Conservation (phyloP, 2,797 vertebrate species). For the Spheniscus humboldti region DNA sequence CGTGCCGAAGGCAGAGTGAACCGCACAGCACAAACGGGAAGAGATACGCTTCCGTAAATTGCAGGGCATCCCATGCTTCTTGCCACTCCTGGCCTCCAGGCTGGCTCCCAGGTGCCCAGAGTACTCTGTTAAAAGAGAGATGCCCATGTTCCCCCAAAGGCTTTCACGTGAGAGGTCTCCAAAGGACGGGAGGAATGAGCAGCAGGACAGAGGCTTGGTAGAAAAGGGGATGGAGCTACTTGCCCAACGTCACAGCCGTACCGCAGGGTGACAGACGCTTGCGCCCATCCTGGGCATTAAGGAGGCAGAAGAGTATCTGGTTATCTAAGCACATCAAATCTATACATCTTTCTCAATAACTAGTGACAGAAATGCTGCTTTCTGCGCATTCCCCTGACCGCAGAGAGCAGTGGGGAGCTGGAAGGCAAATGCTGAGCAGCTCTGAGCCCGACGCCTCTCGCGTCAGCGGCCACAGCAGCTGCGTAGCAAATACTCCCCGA, state of each 20-base stretch:
- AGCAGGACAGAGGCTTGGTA: background rate
- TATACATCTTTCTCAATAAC: background rate
- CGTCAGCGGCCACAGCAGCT: background rate
- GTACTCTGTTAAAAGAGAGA: background rate
- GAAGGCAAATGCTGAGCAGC: background rate
- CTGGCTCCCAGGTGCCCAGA: background rate
- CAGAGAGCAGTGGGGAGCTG: background rate
- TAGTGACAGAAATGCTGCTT: background rate
- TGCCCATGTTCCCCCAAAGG: accelerated
- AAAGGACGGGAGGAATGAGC: accelerated
- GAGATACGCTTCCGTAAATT: background rate
- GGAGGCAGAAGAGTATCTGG: background rate
- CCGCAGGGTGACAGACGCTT: background rate
- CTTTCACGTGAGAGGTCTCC: background rate
- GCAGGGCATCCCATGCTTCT: accelerated
- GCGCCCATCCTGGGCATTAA: background rate
- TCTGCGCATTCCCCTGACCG: background rate
- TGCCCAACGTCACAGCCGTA: accelerated
- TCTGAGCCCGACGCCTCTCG: accelerated
- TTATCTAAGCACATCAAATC: background rate
- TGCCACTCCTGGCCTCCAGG: background rate
- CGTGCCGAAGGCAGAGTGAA: accelerated
- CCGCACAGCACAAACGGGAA: accelerated
- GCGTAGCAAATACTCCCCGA: accelerated
- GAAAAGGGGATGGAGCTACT: background rate